Base-by-base conservation (phyloP, 1,140 invertebrate species). In the Sycophaga agraensis region DNA sequence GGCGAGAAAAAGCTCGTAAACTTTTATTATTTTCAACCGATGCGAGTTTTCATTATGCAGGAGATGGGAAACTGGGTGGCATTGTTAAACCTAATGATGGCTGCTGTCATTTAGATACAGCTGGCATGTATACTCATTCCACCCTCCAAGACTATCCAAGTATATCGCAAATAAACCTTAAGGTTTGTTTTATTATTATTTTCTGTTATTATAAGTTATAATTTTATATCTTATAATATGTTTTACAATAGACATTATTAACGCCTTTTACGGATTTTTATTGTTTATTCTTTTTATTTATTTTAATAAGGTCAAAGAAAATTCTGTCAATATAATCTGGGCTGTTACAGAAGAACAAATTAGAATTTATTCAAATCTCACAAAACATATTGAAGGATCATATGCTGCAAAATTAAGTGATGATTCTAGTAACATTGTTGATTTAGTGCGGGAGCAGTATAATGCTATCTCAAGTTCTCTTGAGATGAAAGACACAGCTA, bases 1-100 rank as follows among this genome's bases (percentile, higher is more conserved):
- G 93, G 93, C 82, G 97, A 45, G 87, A 93, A 61, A 88, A 94
- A 70, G 95, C 97, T 2, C 85, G 97, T 65, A 88, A 94, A 68
- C 85, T 99, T 64, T 83, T 99, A 0, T 91, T 99, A 1, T 98
- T 98, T 82, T 97, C 96, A 4, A 98, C 96, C 5, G 97, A 99
- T 83, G 96, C 96, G 35, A 91, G 93, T 12, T 99, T 98, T 78
- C 97, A 99, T 82, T 97, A 96, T 77, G 97, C 97, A 57, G 97
- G 97, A 19, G 96, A 98, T 82, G 83, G 83, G 14, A 84, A 90
- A 83, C 80, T 97, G 35, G 94, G 92, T 46, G 96, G 96, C 28
- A 94, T 98, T 57, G 89, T 98, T 6, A 90, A 90, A 66, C 96
- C 96, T 0, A 97, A 98, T 71, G 95, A 98, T 73, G 95, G 92